A percentile compares a stretch with the other conserved stretches of the same genome.
Conservation (phyloP, 2,797 vertebrate species). For the Zonotrichia albicollis region DNA sequence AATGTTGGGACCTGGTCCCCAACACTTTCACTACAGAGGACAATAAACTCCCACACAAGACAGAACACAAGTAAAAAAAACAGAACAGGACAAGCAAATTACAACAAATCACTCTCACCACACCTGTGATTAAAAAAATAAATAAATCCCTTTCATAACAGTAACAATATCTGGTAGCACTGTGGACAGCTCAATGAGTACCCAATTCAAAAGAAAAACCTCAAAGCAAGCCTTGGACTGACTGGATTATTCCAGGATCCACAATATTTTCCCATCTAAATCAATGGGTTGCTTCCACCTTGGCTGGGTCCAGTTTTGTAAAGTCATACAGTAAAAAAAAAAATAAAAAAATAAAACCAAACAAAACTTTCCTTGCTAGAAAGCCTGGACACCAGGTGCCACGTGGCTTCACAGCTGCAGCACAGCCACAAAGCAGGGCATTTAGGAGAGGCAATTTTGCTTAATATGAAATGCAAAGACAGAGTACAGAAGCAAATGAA, state of each 20-base stretch:
- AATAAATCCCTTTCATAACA: neutral
- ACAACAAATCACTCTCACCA: neutral
- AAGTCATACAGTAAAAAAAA: neutral
- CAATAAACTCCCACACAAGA: neutral
- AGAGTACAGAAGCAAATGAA: neutral
- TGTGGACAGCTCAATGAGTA: conserved; percentile 39
- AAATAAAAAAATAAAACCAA: too few relatives aligned
- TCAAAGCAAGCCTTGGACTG: neutral
- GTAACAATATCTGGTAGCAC: neutral
- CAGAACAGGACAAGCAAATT: neutral
- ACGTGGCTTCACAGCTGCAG: neutral
- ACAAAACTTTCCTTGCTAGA: neutral
- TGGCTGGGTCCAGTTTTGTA: neutral
- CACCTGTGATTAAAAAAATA: neutral
- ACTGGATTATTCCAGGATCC: neutral
- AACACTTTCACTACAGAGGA: neutral
- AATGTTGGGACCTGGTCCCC: neutral
- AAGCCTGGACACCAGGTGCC: neutral
- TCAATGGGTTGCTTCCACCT: neutral
- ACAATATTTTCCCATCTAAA: neutral
- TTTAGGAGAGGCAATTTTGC: neutral
- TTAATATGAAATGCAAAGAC: neutral
- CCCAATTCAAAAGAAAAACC: neutral
- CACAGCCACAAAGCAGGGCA: neutral
- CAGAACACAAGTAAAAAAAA: neutral